Percentiles rank a stretch among this genome's conserved stretches.
These are phyloP conservation scores for Menura novaehollandiae DNA, from an alignment of 2,113 vertebrate genomes.

Conservation along the genomic window DNA sequence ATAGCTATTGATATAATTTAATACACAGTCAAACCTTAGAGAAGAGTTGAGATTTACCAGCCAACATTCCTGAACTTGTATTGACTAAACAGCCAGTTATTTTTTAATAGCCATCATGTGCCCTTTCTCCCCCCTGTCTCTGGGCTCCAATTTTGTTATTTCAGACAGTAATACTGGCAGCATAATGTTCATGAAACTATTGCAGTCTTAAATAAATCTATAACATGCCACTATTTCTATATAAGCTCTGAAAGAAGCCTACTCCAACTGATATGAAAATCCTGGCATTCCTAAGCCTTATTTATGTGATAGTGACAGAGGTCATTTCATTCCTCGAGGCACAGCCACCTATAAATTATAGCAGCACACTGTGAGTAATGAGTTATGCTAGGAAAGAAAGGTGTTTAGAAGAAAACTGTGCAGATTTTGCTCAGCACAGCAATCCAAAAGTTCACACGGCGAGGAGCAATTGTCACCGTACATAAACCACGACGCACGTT, in stretches of 20 bases:
- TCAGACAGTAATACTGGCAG: constrained; percentile 22
- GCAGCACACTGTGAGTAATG: constrained; percentile 37
- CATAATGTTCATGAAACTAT: constrained; percentile 13
- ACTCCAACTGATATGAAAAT: constrained; percentile 60
- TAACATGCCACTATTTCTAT: constrained; percentile 8
- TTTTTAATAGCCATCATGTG: constrained; percentile 55
- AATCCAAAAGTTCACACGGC: neutral
- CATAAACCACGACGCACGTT: neutral
- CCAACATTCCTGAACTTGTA: constrained; percentile 60
- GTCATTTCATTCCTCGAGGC: constrained; percentile 55
- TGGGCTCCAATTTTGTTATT: constrained; percentile 23
- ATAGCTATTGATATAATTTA: constrained; percentile 53
- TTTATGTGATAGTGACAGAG: constrained; percentile 61
- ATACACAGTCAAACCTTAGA: constrained; percentile 34
- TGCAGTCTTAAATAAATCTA: constrained; percentile 64
- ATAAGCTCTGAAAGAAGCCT: constrained; percentile 28
- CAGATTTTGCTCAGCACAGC: constrained; percentile 43
- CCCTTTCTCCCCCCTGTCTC: neutral
- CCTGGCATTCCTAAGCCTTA: constrained; percentile 39
- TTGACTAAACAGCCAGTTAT: constrained; percentile 52
- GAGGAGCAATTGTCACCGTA: constrained; percentile 15
- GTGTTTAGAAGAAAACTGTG: constrained; percentile 36
- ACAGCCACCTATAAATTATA: constrained; percentile 67
- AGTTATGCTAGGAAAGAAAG: constrained; percentile 52
- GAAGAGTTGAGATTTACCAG: constrained; percentile 50